Conservation (phyloP, 2,797 vertebrate genomes). For the Rhabdophis nuchalis region DNA sequence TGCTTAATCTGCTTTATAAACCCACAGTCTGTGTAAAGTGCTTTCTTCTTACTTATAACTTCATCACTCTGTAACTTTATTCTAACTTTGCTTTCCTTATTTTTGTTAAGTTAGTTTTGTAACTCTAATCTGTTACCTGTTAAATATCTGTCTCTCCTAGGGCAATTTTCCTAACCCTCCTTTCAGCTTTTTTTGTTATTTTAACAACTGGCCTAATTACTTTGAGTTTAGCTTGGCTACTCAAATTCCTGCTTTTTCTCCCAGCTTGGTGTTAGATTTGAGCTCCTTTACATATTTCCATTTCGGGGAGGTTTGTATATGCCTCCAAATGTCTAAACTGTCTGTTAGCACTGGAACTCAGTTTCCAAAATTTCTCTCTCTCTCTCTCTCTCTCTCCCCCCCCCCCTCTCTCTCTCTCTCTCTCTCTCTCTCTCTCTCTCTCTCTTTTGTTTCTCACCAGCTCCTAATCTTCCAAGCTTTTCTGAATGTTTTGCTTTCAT, state of each 20-base stretch:
- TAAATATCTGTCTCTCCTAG: conserved; percentile 23
- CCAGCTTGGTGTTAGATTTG: not conserved
- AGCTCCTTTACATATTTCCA: not conserved
- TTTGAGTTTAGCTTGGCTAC: not conserved
- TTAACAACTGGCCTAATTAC: not conserved
- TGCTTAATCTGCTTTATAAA: not conserved
- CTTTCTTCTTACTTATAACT: not conserved
- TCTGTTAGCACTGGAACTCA: not conserved
- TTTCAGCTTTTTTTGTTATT: not conserved
- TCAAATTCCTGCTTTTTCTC: not conserved
- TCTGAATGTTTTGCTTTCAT: not conserved
- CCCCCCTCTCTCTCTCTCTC: not conserved
- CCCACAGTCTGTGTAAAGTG: not conserved
- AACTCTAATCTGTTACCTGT: not conserved
- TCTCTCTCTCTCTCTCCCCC: too few species aligned
- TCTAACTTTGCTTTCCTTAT: not conserved
- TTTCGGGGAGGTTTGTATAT: not conserved
- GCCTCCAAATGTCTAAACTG: not conserved
- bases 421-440: not conserved
- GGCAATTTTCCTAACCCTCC: not conserved
- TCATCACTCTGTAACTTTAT: not conserved
- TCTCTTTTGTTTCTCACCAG: not conserved
- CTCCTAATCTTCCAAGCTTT: not conserved
- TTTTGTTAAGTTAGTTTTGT: not conserved
- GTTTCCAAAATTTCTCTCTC: not conserved